Evolutionary conservation across 2,888 invertebrate genomes (phyloP).

Genomic region (Tipula lateralis): DNA sequence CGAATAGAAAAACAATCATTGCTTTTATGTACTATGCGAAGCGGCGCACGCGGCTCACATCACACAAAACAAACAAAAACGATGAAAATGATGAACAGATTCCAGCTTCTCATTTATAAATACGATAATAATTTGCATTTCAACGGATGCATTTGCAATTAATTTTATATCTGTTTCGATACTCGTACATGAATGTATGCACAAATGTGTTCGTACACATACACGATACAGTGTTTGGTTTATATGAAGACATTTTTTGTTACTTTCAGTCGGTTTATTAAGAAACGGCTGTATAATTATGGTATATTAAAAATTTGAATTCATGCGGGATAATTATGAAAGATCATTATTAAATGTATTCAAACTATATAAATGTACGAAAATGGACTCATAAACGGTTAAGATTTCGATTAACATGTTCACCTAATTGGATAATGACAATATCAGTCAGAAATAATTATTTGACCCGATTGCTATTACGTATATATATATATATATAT

Average conservation of each 20-base stretch:
- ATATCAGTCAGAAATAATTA: too few relatives aligned
- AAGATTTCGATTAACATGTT: too few relatives aligned
- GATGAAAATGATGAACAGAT: not conserved
- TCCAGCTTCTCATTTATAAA: not conserved
- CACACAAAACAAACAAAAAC: not conserved
- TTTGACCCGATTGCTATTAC: too few relatives aligned
- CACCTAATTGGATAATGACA: too few relatives aligned
- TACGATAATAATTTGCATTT: slow-evolving; percentile 1
- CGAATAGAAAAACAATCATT: slow-evolving; percentile 24
- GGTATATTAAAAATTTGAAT: not conserved
- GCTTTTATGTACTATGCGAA: not conserved
- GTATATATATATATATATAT: too few relatives aligned
- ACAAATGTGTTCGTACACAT: not conserved
- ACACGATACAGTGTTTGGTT: not conserved
- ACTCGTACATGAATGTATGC: not conserved
- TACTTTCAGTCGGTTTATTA: not conserved
- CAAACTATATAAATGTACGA: not conserved
- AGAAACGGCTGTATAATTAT: not conserved
- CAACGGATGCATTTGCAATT: slow-evolving; percentile 19
- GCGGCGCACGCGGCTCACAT: not conserved
- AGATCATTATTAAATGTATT: not conserved
- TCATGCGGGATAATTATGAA: not conserved
- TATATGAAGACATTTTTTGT: not conserved
- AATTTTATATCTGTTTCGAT: not conserved
- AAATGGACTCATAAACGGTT: not conserved